Evolutionary conservation across 2,113 vertebrate genomes (phyloP).

Genomic region (Trematocara zebra): DNA sequence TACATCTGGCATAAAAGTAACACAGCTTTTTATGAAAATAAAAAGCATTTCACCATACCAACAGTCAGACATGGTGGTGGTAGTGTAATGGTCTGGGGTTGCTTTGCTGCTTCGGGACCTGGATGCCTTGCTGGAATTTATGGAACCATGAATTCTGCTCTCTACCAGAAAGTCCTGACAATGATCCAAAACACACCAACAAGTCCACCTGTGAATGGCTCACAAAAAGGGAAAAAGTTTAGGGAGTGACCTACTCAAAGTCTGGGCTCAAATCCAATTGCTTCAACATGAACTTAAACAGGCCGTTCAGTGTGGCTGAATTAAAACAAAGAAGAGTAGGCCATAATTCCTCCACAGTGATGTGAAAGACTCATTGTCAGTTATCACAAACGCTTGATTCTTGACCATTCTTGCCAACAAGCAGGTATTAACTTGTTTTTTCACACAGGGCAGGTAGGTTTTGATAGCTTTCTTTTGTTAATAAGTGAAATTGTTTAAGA

Average conservation of each 20-base stretch:
- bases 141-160: not conserved
- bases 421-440: not conserved
- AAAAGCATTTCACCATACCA: not conserved
- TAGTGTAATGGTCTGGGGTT: not conserved
- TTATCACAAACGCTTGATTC: not conserved
- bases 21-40: not conserved
- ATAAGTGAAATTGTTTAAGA: not conserved
- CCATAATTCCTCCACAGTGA: not conserved
- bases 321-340: not conserved
- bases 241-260: not conserved
- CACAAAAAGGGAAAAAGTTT: not conserved
- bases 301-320: not conserved
- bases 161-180: not conserved
- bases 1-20: not conserved
- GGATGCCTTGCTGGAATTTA: not conserved
- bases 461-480: not conserved
- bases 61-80: not conserved
- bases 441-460: not conserved
- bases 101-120: not conserved
- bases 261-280: not conserved
- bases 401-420: not conserved
- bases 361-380: not conserved
- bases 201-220: not conserved
- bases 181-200: not conserved
- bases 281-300: not conserved